These are phyloP conservation scores for Rhabdomys pumilio DNA, from an alignment of 2,797 vertebrate species.

Conservation along the genomic window DNA sequence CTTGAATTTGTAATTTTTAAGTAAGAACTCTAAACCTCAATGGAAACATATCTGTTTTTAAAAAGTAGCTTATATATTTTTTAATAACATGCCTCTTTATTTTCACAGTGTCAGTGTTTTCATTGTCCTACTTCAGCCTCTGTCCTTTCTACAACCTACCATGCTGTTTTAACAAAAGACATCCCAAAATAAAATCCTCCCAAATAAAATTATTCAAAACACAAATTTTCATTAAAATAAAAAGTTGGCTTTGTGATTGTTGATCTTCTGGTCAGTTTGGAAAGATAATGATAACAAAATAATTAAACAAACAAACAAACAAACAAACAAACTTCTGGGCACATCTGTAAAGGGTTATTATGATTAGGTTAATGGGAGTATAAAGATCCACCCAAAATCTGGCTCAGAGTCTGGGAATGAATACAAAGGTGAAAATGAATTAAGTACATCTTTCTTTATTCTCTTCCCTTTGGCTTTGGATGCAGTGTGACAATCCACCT, in stretches of 20 bases:
- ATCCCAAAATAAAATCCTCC: background rate
- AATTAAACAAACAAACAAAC: background rate
- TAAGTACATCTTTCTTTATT: background rate
- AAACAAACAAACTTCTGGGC: background rate
- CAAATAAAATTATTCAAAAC: constrained; percentile 12
- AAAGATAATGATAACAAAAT: background rate
- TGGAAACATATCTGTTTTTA: background rate
- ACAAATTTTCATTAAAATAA: background rate
- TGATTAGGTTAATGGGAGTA: background rate
- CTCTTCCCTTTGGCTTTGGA: background rate
- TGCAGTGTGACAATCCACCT: background rate
- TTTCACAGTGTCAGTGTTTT: background rate
- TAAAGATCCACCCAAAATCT: background rate
- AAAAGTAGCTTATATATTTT: background rate
- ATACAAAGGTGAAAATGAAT: background rate
- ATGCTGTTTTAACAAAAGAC: background rate
- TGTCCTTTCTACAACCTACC: rapidly evolving
- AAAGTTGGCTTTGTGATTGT: background rate
- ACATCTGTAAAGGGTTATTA: background rate
- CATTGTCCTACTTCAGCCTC: rapidly evolving
- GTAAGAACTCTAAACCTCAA: background rate
- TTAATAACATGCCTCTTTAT: background rate
- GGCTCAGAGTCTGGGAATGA: background rate
- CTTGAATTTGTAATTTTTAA: background rate
- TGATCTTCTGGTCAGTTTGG: background rate